phyloP scores from a whole-genome alignment of 2,113 vertebrate species.

The Sturnus vulgaris region DNA sequence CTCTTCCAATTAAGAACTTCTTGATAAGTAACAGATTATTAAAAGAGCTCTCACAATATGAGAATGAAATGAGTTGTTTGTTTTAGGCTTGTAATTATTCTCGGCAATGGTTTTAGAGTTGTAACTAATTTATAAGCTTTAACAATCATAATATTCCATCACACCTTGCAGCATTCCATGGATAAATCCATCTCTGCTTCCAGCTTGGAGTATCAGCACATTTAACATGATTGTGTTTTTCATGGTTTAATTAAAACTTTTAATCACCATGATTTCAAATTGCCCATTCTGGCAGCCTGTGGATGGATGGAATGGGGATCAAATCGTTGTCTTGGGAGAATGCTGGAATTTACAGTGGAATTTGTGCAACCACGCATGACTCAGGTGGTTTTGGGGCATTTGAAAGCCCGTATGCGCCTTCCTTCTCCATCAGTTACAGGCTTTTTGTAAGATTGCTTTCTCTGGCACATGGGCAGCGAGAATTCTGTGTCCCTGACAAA shows the following conservation, averaged over 20 bases:
- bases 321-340: background rate
- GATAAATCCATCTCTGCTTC: background rate
- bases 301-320: background rate
- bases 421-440: background rate
- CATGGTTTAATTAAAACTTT: slow-evolving; percentile 25
- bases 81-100: background rate
- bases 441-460: background rate
- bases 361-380: background rate
- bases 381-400: background rate
- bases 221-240: background rate
- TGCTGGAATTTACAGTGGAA: background rate
- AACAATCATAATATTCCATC: background rate
- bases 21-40: background rate
- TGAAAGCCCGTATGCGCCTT: background rate
- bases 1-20: background rate
- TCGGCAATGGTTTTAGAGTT: background rate
- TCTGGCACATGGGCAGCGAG: background rate
- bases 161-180: background rate
- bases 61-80: background rate
- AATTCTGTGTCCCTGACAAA: background rate
- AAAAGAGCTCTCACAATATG: background rate
- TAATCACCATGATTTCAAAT: background rate
- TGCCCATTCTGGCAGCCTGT: background rate
- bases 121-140: slow-evolving; percentile 16
- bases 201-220: background rate